These are phyloP conservation scores for Oxyruncus cristatus DNA, from an alignment of 2,113 vertebrate species.

Conservation along the genomic window DNA sequence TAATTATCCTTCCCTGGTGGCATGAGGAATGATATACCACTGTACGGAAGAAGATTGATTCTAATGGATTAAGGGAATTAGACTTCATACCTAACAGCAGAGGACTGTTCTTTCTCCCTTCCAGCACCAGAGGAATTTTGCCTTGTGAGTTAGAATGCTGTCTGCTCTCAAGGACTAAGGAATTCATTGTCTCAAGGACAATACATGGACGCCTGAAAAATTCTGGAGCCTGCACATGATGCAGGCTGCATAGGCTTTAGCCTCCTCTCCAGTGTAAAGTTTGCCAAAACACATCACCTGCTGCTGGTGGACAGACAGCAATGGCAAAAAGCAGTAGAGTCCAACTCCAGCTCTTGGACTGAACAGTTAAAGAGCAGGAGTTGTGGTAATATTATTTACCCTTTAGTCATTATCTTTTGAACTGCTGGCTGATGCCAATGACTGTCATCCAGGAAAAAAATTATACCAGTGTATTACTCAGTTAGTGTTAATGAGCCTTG, in stretches of 20 bases:
- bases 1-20: background rate
- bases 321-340: background rate
- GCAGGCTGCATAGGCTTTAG: background rate
- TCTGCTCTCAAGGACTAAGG: background rate
- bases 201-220: background rate
- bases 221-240: background rate
- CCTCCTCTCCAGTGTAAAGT: background rate
- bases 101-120: background rate
- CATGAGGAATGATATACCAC: background rate
- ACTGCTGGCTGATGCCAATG: background rate
- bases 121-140: background rate
- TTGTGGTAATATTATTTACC: background rate
- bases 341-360: background rate
- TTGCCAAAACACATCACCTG: background rate
- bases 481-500: background rate
- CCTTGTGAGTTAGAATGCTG: background rate
- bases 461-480: background rate
- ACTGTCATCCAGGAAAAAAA: background rate
- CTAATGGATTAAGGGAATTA: background rate
- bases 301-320: background rate
- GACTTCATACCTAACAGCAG: background rate
- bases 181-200: background rate
- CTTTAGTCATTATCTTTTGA: background rate
- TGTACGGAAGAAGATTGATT: background rate
- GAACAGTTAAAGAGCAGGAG: background rate